Base-by-base conservation (phyloP, 2,797 vertebrate genomes). In the Phalanger gymnotis region DNA sequence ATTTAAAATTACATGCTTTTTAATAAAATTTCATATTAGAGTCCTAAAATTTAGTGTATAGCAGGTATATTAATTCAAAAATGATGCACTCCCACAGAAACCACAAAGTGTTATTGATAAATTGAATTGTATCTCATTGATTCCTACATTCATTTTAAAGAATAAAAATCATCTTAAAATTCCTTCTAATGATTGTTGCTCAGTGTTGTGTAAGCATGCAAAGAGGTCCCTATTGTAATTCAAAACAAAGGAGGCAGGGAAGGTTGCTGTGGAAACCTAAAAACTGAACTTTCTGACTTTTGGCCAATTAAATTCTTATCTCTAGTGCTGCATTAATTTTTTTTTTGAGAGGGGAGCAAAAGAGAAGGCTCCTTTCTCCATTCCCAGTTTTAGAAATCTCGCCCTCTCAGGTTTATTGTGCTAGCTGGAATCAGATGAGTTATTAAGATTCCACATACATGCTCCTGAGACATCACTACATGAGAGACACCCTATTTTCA, bases 401-500 rank as follows among this genome's bases (percentile, higher is more conserved):
- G 13, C 1, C 40, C 22, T 93, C 34, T 92, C 58, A 58, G 53
- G 5, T 56, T 54, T 53, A 87, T 27, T 87, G 10, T 16, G n/a
- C 61, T 52, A 91, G 10, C 47, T 56, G 25, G 53, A 34, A 92
- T 54, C 73, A 47, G 54, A 53, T 54, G 81, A 92, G 58, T 92
- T 54, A 61, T 25, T 87, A 53, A 53, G 73, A 34, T 31, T 51
- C 28, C 53, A 58, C 4, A 58, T 52, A 31, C 4, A 2, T 22
- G 53, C 53, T 52, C 52, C 2, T 6, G 54, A 56, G 53, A 31
- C 40, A 47, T 87, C 40, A 34, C 14, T 91, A 54, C 54, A 54
- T 40, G 3, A 95, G 91, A 56, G 14, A 47, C 89, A 54, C 16
- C 91, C 81, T 58, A 30, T 58, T 94, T 97, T 94, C 54, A 90